Base-by-base conservation (phyloP, 1,140 invertebrate genomes). In the Aphaenogaster ashmeadi region DNA sequence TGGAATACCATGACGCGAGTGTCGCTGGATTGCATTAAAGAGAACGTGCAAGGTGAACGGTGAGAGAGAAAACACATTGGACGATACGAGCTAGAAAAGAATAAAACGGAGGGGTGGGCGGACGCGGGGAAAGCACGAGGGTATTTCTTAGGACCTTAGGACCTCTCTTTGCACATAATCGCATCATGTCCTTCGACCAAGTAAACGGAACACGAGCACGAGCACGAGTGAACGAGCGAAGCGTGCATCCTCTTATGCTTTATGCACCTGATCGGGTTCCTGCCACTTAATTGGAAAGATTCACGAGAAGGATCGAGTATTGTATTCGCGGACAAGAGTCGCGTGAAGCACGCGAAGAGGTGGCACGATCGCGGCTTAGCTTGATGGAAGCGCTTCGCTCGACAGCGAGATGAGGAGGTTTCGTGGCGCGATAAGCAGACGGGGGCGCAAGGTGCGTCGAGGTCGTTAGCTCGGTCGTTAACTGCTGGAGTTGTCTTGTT, bases 201-300 rank as follows among this genome's bases (percentile, higher is more conserved):
- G 80, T 79, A 58, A 62, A 69, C 21, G 15, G 58, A 69, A 67
- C n/a, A 44, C 18, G 27, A 69, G 44, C 60, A 41, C 62, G 36
- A 60, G 18, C 33, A 71, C 36, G 81, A 64, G 36, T 44, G 58
- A 80, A 54, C 66, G 27, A 80, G 41, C 13, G 66, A 71, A 66
- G 74, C 66, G 56, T 71, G 87, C 88, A 64, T 80, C 74, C 74
- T 87, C 86, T 83, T 72, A 38, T 89, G 77, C 78, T 64, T 89
- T 87, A 69, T 89, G 88, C 91, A 91, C 87, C 90, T 92, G 91
- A 90, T 92, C 90, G 62, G 21, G 78, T 36, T 72, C 18, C 69
- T 41, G 81, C 87, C 72, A 78, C 84, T 91, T 91, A 91, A 91
- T 91, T 91, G 90, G 89, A 91, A 90, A 90, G 89, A 91, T 90